These are phyloP conservation scores for Mesorhabditis spiculigera DNA, from an alignment of 2,888 invertebrate genomes.

Conservation along the genomic window DNA sequence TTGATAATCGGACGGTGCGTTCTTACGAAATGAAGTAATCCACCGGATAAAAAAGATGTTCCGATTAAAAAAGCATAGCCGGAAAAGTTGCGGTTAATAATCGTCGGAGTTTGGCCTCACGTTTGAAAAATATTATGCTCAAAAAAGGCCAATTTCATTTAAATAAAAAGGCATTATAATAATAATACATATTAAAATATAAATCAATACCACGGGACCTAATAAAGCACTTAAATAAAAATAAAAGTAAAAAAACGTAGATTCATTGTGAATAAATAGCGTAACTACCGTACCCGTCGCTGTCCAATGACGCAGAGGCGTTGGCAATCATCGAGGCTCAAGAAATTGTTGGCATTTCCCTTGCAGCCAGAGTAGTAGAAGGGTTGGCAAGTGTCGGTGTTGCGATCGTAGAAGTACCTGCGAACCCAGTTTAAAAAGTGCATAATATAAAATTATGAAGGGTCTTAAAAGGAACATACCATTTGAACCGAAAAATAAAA, in stretches of 20 bases:
- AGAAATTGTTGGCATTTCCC: slow-evolving; percentile 57
- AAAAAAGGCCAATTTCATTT: no score
- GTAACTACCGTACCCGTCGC: slow-evolving; percentile 17
- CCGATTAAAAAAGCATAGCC: no score
- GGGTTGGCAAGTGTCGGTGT: slow-evolving; percentile 49
- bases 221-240: neutral
- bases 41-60: no score
- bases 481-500: neutral
- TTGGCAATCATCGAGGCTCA: slow-evolving; percentile 47
- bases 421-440: neutral
- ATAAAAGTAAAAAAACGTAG: neutral
- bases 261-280: neutral
- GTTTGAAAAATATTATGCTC: no score
- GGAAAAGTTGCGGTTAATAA: no score
- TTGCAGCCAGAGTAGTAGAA: slow-evolving; percentile 57
- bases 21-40: no score
- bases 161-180: slow-evolving; percentile 9
- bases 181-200: slow-evolving; percentile 7
- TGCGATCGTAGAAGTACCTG: slow-evolving; percentile 52
- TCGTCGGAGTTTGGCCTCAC: no score
- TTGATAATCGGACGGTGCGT: no score
- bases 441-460: neutral
- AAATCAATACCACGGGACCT: slow-evolving; percentile 9
- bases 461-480: neutral
- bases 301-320: slow-evolving; percentile 38